Percentiles rank a stretch among this genome's conserved stretches.
Conservation (phyloP, 2,888 invertebrate genomes). For the Suillia variegata region DNA sequence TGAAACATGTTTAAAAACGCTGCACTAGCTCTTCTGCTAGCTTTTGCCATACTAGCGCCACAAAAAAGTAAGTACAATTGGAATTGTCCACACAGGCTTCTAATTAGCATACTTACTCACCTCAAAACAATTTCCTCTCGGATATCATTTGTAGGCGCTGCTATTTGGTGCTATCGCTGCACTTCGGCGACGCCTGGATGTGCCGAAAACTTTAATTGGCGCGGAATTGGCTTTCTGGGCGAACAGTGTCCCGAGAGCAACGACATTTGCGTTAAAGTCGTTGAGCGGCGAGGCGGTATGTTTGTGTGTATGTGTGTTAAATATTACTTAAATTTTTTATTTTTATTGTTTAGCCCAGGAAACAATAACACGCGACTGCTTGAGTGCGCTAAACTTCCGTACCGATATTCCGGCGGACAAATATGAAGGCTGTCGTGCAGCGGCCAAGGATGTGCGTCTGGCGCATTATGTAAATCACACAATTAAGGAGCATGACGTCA, state of each 20-base stretch:
- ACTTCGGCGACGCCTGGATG: slow-evolving; percentile 90
- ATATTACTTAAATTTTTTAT: not conserved
- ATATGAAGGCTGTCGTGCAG: slow-evolving; percentile 87
- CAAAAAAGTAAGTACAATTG: too few relatives aligned
- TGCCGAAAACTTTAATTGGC: slow-evolving; percentile 83
- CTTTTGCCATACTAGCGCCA: too few relatives aligned
- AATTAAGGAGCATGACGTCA: slow-evolving; percentile 83
- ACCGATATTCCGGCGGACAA: slow-evolving; percentile 90
- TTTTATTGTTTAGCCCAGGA: slow-evolving; percentile 67
- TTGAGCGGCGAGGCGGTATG: slow-evolving; percentile 83
- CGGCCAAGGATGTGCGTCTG: slow-evolving; percentile 77
- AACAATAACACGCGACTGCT: slow-evolving; percentile 82
- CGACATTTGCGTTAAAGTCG: slow-evolving; percentile 88
- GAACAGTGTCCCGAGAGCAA: slow-evolving; percentile 81
- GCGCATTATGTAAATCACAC: slow-evolving; percentile 88
- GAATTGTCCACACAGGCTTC: too few relatives aligned
- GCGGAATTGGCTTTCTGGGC: slow-evolving; percentile 73
- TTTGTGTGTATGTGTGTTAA: slow-evolving; percentile 4
- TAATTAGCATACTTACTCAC: too few relatives aligned
- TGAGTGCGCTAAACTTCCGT: slow-evolving; percentile 78
- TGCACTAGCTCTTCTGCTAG: too few relatives aligned
- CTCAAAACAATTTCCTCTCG: too few relatives aligned
- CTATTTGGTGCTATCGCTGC: slow-evolving; percentile 88
- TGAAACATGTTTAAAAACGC: too few relatives aligned
- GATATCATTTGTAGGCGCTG: slow-evolving; percentile 63